These are phyloP conservation scores for Lissonota sp. DNA, from an alignment of 2,888 invertebrate genomes.

Conservation along the genomic window DNA sequence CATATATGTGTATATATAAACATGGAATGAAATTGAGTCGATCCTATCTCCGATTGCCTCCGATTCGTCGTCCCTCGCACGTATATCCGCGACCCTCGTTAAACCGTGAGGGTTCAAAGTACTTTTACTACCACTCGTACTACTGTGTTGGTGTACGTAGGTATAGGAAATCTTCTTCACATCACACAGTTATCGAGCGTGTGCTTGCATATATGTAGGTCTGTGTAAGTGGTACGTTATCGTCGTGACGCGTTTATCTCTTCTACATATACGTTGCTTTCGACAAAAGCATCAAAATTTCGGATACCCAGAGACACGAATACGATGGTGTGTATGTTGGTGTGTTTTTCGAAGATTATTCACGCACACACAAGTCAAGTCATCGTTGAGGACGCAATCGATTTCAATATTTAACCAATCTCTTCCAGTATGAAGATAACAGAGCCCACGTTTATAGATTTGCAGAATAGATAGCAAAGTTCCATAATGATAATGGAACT, in stretches of 20 bases:
- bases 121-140: slow-evolving; percentile 28
- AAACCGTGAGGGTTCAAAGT: slow-evolving; percentile 26
- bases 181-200: slow-evolving; percentile 14
- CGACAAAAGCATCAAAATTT: slow-evolving; percentile 37
- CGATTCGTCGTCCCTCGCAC: slow-evolving; percentile 29
- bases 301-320: slow-evolving; percentile 6
- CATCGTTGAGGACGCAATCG: slow-evolving; percentile 33
- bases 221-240: slow-evolving; percentile 39
- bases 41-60: slow-evolving; percentile 35
- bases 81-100: slow-evolving; percentile 36
- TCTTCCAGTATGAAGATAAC: slow-evolving; percentile 40
- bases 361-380: background rate
- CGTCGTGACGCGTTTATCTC: slow-evolving; percentile 48
- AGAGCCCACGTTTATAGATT: background rate
- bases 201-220: background rate
- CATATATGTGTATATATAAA: slow-evolving; percentile 1
- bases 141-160: background rate
- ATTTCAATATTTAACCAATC: slow-evolving; percentile 52
- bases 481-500: slow-evolving; percentile 48
- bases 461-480: slow-evolving; percentile 10
- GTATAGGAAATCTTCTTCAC: slow-evolving; percentile 11
- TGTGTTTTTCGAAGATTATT: background rate
- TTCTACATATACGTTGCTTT: slow-evolving; percentile 33
- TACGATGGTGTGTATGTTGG: background rate
- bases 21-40: slow-evolving; percentile 34